These are phyloP conservation scores for Urocyon cinereoargenteus DNA, from an alignment of 2,797 vertebrate genomes.

Conservation along the genomic window DNA sequence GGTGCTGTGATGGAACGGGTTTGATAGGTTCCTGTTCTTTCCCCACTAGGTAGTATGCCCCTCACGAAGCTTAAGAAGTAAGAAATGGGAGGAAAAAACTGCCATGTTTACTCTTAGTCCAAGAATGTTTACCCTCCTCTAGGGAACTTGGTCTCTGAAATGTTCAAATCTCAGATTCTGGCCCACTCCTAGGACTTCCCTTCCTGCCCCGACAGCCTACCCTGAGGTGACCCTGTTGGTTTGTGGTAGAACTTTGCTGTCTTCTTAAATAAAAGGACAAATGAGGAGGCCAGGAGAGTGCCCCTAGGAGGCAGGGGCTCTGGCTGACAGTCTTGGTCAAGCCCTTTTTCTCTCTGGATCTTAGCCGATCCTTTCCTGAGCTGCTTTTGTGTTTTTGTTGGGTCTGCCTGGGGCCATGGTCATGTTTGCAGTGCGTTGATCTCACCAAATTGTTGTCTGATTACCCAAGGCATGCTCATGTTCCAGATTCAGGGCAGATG, in stretches of 20 bases:
- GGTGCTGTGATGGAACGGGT: background rate
- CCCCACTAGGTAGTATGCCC: background rate
- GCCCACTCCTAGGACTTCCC: background rate
- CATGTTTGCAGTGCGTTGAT: constrained; percentile 51
- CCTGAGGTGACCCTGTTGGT: background rate
- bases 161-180: background rate
- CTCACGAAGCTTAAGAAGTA: background rate
- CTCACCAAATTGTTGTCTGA: constrained; percentile 78
- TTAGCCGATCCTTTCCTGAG: background rate
- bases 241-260: background rate
- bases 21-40: background rate
- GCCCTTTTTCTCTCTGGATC: background rate
- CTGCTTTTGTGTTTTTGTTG: constrained; percentile 52
- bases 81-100: background rate
- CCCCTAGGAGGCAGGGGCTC: background rate
- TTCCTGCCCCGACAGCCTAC: background rate
- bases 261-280: background rate
- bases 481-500: constrained; percentile 70
- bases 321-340: background rate
- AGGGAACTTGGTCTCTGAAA: background rate
- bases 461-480: constrained; percentile 67
- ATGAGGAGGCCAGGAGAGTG: background rate
- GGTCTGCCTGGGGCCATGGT: constrained; percentile 34
- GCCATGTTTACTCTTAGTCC: background rate
- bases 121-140: background rate